Evolutionary conservation across 1,140 invertebrate genomes (phyloP), one percentile per base, ranked within the genome.

Genomic region (Camponotus pennsylvanicus): DNA sequence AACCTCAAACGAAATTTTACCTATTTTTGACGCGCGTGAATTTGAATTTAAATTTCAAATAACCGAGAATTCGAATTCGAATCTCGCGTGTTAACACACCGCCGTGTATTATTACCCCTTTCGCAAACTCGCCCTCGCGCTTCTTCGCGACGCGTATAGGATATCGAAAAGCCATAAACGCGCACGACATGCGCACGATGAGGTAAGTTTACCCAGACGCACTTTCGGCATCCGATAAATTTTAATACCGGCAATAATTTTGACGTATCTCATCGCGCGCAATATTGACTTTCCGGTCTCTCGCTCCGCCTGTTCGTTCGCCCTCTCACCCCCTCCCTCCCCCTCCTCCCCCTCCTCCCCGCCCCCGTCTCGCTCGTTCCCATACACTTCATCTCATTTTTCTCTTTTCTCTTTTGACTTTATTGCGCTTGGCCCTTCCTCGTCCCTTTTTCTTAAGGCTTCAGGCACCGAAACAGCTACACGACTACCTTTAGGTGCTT

Each of bases 111-210:
- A 9, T 27, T 27, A 27, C 27, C 27, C 13, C 45, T 4, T 8
- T n/a, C 40, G 13, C 13, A 7, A 70, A 67, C 13, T 77, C 42
- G 18, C 15, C 45, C 13, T 18, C 15, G 49, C 49, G 27, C 55
- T 61, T 75, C 37, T 59, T 59, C 27, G 55, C 55, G 70, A 45
- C 21, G 13, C 21, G 57, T 13, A 21, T 64, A n/a, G 27, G 59
- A 77, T 89, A 89, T 89, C 63, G 88, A 70, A 89, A 89, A 89
- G 45, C 88, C 57, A 86, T 89, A 89, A 89, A 69, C 27, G 27
- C 27, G 27, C 27, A 27, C 27, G 8, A 42, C 8, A 40, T 7
- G 9, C 49, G 27, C 70, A 79, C 61, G 63, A 86, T 73, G 79
- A 89, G 77, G 18, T 82, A 73, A 75, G 40, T 75, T 89, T 73